A percentile compares a stretch with the other conserved stretches of the same genome.
Conservation (phyloP, 2,888 invertebrate genomes). For the Hypolimnas misippus region DNA sequence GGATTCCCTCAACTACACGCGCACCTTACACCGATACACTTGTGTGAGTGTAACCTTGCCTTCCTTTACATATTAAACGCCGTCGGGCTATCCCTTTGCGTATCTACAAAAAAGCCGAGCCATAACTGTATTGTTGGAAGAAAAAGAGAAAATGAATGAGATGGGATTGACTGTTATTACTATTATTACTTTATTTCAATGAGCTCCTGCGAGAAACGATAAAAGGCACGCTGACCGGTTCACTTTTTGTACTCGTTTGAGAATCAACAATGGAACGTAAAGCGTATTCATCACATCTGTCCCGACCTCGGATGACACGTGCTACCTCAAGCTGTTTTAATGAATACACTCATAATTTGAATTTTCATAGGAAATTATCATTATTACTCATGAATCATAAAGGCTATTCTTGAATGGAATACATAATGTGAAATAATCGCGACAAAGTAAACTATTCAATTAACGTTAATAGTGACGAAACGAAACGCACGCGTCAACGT, state of each 20-base stretch:
- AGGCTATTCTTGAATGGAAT: conserved; percentile 15
- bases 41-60: conserved; percentile 82
- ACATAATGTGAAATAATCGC: conserved; percentile 14
- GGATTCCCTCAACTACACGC: conserved; percentile 82
- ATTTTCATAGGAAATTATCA: conserved; percentile 2
- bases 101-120: conserved; percentile 77
- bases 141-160: conserved; percentile 79
- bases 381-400: conserved; percentile 5
- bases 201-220: conserved; percentile 75
- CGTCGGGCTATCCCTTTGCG: conserved; percentile 82
- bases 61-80: conserved; percentile 84
- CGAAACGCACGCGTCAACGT: conserved; percentile 49
- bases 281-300: conserved; percentile 76
- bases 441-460: conserved; percentile 34
- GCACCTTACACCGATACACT: conserved; percentile 71
- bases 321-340: conserved; percentile 43
- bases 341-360: neutral
- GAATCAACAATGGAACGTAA: conserved; percentile 80
- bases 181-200: conserved; percentile 79
- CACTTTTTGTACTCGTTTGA: conserved; percentile 76
- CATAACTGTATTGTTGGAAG: conserved; percentile 77
- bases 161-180: conserved; percentile 78
- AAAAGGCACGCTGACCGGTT: conserved; percentile 80
- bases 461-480: conserved; percentile 47
- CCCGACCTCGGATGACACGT: conserved; percentile 63